A percentile compares a stretch with the other conserved stretches of the same genome.
Conservation (phyloP, 1,140 invertebrate species). For the Drosophila cardini region DNA sequence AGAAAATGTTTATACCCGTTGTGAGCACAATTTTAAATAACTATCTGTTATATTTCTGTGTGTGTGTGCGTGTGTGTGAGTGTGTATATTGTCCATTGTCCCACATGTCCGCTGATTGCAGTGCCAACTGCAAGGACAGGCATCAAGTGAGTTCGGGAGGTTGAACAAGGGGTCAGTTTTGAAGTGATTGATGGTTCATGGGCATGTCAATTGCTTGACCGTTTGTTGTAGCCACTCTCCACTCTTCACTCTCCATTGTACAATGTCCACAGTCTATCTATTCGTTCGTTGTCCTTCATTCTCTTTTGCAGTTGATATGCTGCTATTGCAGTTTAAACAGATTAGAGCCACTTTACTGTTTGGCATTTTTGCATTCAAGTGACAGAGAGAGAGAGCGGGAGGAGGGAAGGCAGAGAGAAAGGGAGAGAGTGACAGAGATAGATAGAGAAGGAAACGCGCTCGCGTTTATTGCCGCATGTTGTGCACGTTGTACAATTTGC, state of each 20-base stretch:
- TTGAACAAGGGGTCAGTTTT: constrained; percentile 27
- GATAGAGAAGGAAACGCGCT: constrained; percentile 14
- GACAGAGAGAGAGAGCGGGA: neutral
- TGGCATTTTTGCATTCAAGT: constrained; percentile 31
- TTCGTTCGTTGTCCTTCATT: constrained; percentile 21
- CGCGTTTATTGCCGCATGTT: constrained; percentile 75
- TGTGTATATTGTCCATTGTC: constrained; percentile 27
- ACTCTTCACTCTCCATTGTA: constrained; percentile 15
- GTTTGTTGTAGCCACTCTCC: constrained; percentile 42
- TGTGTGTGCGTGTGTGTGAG: neutral
- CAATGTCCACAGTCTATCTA: constrained; percentile 4
- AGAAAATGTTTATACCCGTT: constrained; percentile 16
- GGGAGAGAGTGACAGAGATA: constrained; percentile 5
- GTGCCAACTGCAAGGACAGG: constrained; percentile 58
- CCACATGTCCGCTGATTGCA: constrained; percentile 51
- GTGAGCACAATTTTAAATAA: neutral
- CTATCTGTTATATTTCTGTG: constrained; percentile 12
- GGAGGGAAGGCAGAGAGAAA: too few species aligned
- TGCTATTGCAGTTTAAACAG: constrained; percentile 76
- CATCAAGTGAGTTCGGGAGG: constrained; percentile 2
- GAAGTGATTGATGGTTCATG: constrained; percentile 79
- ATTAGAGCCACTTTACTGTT: constrained; percentile 77
- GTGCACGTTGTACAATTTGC: constrained; percentile 73
- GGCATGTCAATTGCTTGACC: constrained; percentile 75
- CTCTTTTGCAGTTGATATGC: constrained; percentile 30